These are phyloP conservation scores for Mythimna impura DNA, from an alignment of 2,888 invertebrate species.

Conservation along the genomic window DNA sequence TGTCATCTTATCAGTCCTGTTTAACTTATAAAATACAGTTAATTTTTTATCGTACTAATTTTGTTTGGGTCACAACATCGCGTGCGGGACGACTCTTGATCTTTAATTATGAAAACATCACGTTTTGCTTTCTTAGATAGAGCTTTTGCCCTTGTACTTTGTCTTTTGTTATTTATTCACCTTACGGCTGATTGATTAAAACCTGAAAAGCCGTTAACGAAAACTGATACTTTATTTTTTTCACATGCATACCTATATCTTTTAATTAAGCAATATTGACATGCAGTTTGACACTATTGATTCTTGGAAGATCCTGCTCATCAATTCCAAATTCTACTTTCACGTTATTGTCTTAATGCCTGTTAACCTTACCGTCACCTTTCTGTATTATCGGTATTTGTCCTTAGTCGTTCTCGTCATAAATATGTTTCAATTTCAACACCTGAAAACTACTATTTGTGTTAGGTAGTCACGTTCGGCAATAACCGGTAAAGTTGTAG, in stretches of 20 bases:
- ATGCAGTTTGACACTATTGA: too few relatives aligned
- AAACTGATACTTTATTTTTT: not conserved
- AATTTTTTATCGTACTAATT: constrained; percentile 35
- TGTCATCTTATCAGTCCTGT: constrained; percentile 19
- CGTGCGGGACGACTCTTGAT: constrained; percentile 44
- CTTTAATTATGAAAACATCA: constrained; percentile 45
- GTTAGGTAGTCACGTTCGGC: constrained; percentile 18
- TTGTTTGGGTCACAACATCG: constrained; percentile 34
- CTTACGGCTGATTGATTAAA: not conserved
- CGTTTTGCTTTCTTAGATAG: constrained; percentile 37
- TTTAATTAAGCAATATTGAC: not conserved
- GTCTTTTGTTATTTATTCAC: not conserved
- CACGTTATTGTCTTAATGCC: not conserved
- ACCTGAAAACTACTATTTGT: constrained; percentile 19
- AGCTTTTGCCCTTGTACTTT: constrained; percentile 17
- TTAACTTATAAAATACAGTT: constrained; percentile 23
- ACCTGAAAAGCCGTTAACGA: not conserved
- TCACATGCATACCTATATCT: not conserved
- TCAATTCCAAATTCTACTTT: not conserved
- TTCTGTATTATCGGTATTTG: not conserved
- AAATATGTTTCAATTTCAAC: constrained; percentile 23
- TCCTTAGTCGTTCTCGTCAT: constrained; percentile 11
- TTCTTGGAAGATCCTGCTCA: not conserved
- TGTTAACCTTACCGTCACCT: not conserved
- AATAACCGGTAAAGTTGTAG: constrained; percentile 20